phyloP scores from a whole-genome alignment of 2,888 invertebrate species.

The Rhagium mordax region DNA sequence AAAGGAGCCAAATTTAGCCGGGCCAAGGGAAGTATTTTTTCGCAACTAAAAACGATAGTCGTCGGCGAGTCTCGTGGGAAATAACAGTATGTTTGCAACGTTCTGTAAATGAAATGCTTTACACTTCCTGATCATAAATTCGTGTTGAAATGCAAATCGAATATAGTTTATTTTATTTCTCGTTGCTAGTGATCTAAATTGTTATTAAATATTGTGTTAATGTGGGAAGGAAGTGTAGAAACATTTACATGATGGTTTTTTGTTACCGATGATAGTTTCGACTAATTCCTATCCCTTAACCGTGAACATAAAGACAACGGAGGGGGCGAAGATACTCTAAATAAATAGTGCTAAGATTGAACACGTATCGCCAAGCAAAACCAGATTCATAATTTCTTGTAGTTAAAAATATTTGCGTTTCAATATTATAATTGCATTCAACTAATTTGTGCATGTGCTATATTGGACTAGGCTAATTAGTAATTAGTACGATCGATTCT shows the following conservation, averaged over 20 bases:
- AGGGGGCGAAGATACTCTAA: neutral
- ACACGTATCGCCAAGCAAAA: too few species aligned
- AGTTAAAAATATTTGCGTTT: too few species aligned
- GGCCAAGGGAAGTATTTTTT: conserved; percentile 86
- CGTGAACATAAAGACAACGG: neutral
- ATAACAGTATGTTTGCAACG: conserved; percentile 64
- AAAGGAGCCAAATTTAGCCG: conserved; percentile 82
- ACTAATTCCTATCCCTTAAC: neutral
- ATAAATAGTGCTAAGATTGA: too few species aligned
- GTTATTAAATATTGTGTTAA: neutral
- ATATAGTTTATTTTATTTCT: too few species aligned
- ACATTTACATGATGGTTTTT: neutral
- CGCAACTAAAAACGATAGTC: conserved; percentile 74
- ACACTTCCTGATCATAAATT: neutral
- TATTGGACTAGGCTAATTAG: too few species aligned
- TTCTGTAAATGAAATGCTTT: conserved; percentile 57
- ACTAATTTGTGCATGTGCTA: too few species aligned
- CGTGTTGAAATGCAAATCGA: too few species aligned
- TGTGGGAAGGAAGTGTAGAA: neutral
- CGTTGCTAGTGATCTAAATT: neutral
- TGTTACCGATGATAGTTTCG: neutral
- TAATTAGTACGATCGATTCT: neutral
- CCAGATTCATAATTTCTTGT: too few species aligned
- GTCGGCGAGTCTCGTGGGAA: conserved; percentile 72
- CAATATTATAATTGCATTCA: too few species aligned